Evolutionary conservation across 2,888 invertebrate species (phyloP).

Genomic region (Rhopalosiphum nymphaeae): DNA sequence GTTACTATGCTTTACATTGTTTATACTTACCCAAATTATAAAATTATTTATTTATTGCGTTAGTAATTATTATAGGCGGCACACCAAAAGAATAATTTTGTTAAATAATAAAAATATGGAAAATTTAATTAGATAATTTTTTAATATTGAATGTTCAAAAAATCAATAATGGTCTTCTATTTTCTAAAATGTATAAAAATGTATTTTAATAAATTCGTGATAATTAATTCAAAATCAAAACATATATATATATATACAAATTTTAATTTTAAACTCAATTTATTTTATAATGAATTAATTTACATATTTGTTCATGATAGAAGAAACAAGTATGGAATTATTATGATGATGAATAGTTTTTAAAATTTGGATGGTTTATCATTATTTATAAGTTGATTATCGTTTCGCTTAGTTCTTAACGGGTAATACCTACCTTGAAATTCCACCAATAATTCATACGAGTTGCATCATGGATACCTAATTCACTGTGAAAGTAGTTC

Average conservation of each 20-base stretch:
- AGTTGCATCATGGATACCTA: not conserved
- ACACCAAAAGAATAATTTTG: not conserved
- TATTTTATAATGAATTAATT: not conserved
- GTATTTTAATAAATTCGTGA: not conserved
- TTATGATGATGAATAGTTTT: not conserved
- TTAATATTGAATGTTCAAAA: not conserved
- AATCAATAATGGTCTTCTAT: not conserved
- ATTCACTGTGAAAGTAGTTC: slow-evolving; percentile 46
- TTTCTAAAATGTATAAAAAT: not conserved
- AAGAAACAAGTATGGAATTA: not conserved
- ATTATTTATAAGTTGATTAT: slow-evolving; percentile 6
- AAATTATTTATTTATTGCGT: not conserved
- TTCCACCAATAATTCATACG: not conserved
- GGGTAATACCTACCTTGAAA: not conserved
- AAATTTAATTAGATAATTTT: not conserved
- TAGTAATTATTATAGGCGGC: not conserved
- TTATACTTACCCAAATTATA: not conserved
- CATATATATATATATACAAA: not conserved
- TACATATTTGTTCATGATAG: not conserved
- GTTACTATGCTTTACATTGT: not conserved
- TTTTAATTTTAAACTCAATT: not conserved
- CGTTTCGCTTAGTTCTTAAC: not conserved
- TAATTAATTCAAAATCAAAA: not conserved
- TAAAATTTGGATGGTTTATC: not conserved
- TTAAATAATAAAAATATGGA: not conserved